Evolutionary conservation across 2,888 invertebrate species (phyloP), one percentile per base, ranked within the genome.

Genomic region (Emesis furor): DNA sequence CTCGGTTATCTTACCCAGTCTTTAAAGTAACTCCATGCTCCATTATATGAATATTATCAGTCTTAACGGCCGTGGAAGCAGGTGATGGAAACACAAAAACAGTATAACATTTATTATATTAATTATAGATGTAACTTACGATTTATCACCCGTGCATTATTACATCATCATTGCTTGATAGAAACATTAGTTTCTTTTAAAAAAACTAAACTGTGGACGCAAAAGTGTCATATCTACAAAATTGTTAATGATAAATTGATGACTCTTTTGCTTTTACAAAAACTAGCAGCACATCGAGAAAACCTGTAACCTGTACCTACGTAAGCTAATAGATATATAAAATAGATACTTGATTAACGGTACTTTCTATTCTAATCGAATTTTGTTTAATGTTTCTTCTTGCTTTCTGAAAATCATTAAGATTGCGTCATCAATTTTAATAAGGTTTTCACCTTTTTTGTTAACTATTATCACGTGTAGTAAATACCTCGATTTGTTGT

Each of bases 361-460:
- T 30, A 65, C 62, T 65, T 65, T 65, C 62, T 65, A 65, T 32
- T 30, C 62, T 65, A 65, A 65, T 65, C 62, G 62, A 65, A 24
- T 30, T 62, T 30, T 24, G 46, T 46, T 24, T 24, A 24, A 30
- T 62, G 62, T 65, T 32, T 65, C 62, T 65, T 32, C 14, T 65
- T 32, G 32, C 30, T 65, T 65, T 65, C 30, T 30, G 32, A 65
- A 65, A 65, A 65, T 32, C 4, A 46, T 46, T 42, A 12, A 42
- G 3, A 12, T 42, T 12, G 2, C 42, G 12, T 12, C 46, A 46
- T 46, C 3, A 46, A 14, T 14, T 14, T 14, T 46, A 12, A 14
- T 14, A 46, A 46, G 46, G 14, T 46, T 46, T 46, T 46, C 14
- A 4, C 14, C 0, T 46, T 14, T 35, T 46, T 46, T 14, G 14